phyloP scores from a whole-genome alignment of 1,140 invertebrate genomes.

The Megalopta genalis region DNA sequence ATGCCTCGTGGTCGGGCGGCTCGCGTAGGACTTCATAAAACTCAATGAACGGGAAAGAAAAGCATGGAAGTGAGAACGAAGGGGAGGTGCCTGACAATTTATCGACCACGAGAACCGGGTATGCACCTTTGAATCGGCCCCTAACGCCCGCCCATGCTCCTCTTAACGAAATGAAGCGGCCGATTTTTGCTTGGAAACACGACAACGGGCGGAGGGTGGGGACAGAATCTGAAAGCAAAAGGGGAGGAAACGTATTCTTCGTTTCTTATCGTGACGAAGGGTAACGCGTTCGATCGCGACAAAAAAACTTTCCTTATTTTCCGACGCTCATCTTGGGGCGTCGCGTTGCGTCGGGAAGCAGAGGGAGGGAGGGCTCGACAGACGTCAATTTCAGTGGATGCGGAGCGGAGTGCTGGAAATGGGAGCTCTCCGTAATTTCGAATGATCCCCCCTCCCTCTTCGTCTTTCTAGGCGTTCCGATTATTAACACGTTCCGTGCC shows the following conservation, averaged over 20 bases:
- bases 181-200: constrained; percentile 43
- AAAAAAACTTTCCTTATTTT: constrained; percentile 60
- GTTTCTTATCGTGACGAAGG: constrained; percentile 43
- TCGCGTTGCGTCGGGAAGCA: too few species aligned
- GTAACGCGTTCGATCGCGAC: constrained; percentile 53
- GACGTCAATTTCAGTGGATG: constrained; percentile 46
- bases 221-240: neutral
- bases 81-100: constrained; percentile 44
- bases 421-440: constrained; percentile 10
- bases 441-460: neutral
- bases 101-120: constrained; percentile 53
- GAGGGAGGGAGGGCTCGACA: neutral
- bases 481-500: too few species aligned
- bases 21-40: constrained; percentile 23
- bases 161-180: constrained; percentile 58
- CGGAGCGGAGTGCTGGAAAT: neutral
- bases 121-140: constrained; percentile 57
- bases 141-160: constrained; percentile 38
- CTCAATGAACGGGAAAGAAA: constrained; percentile 24
- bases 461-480: too few species aligned
- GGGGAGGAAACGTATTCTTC: constrained; percentile 23
- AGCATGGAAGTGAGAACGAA: constrained; percentile 2
- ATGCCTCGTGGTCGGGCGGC: constrained; percentile 6
- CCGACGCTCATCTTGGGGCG: constrained; percentile 35
- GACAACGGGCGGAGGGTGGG: neutral